Evolutionary conservation across 2,113 vertebrate species (phyloP).

Genomic region (Acrocephalus kingi): DNA sequence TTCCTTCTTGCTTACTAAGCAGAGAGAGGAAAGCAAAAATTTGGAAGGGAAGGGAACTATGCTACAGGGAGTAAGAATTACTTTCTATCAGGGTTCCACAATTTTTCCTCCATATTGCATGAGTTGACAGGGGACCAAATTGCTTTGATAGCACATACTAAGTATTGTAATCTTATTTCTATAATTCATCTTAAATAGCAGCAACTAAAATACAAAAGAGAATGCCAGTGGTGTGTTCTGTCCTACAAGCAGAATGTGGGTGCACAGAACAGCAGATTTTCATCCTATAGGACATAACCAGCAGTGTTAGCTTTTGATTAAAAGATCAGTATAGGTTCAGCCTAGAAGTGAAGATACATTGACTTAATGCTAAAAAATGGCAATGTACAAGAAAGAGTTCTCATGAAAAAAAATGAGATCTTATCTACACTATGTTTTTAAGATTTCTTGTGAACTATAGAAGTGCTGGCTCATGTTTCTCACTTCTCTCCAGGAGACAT

Average conservation of each 20-base stretch:
- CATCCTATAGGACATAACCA: neutral
- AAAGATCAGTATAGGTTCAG: neutral
- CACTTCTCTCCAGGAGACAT: neutral
- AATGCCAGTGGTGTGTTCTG: neutral
- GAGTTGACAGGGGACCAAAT: neutral
- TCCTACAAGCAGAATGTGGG: neutral
- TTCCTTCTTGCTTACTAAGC: neutral
- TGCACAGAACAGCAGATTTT: neutral
- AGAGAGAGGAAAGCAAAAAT: neutral
- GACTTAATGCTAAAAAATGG: neutral
- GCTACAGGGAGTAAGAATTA: neutral
- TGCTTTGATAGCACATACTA: neutral
- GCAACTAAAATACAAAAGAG: neutral
- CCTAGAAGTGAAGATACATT: neutral
- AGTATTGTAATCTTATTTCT: neutral
- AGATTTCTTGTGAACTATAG: neutral
- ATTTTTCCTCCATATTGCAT: neutral
- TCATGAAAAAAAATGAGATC: neutral
- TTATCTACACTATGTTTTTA: neutral
- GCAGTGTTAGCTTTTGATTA: neutral
- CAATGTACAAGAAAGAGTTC: neutral
- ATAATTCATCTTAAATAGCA: neutral
- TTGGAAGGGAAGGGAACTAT: neutral
- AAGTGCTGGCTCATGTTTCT: neutral
- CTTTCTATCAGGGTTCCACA: neutral